Evolutionary conservation across 2,113 vertebrate genomes (phyloP).

Genomic region (Oryzias celebensis): DNA sequence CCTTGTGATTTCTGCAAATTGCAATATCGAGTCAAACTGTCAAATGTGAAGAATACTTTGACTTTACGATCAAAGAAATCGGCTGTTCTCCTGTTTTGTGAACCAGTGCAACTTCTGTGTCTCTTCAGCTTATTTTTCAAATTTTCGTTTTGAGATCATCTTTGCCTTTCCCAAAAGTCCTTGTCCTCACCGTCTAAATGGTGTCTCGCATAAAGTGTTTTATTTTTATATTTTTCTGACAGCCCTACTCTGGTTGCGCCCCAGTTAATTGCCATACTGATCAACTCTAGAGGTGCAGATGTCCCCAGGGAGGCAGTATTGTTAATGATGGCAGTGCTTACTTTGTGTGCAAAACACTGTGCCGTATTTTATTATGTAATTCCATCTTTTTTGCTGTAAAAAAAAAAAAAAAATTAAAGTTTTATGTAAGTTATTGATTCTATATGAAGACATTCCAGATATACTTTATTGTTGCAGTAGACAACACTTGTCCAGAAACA

Average conservation of each 20-base stretch:
- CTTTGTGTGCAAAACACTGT: slow-evolving; percentile 47
- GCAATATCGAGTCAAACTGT: slow-evolving; percentile 1
- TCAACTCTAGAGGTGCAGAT: slow-evolving; percentile 30
- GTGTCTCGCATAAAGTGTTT: slow-evolving; percentile 28
- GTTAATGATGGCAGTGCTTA: slow-evolving; percentile 35
- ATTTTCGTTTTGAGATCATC: slow-evolving; percentile 1
- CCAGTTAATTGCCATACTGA: slow-evolving; percentile 4
- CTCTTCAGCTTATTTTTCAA: background rate
- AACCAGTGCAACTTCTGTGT: slow-evolving; percentile 4
- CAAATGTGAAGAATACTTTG: background rate
- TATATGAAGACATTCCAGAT: slow-evolving; percentile 55
- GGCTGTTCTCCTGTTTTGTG: background rate
- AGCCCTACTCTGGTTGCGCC: slow-evolving; percentile 6
- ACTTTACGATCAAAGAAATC: background rate
- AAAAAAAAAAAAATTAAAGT: slow-evolving; percentile 43
- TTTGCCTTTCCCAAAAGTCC: slow-evolving; percentile 14
- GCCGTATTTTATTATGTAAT: slow-evolving; percentile 68
- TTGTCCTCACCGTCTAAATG: slow-evolving; percentile 7
- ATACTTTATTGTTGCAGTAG: slow-evolving; percentile 23
- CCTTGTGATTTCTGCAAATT: slow-evolving; percentile 6
- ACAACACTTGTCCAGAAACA: slow-evolving; percentile 10
- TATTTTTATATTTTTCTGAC: slow-evolving; percentile 58
- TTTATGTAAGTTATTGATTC: slow-evolving; percentile 65
- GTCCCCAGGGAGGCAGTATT: slow-evolving; percentile 16
- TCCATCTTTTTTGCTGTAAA: slow-evolving; percentile 51